Evolutionary conservation across 2,113 vertebrate species (phyloP), one percentile per base, ranked within the genome.

Genomic region (Ellobius talpinus): DNA sequence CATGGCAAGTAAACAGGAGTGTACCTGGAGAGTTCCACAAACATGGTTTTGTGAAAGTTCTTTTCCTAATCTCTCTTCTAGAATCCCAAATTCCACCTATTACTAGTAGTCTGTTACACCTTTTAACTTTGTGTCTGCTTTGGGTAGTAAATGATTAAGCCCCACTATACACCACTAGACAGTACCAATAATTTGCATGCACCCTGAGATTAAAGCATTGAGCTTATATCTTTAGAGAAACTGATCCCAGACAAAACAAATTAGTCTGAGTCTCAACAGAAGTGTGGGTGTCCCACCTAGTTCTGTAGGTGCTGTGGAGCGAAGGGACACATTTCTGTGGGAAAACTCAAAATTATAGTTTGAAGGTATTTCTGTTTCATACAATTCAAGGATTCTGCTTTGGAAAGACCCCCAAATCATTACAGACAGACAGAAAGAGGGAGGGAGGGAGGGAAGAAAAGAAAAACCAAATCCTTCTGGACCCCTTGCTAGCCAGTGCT

Each of bases 161-260:
- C 33, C 12, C 47, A 81, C 0, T 81, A 24, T 89, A 72, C 63
- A 93, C 0, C 72, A 39, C 36, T 87, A 73, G 70, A 52, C 16
- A 90, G 55, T 50, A 61, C 66, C 36, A 89, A 90, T 50, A 73
- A 82, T 24, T 73, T 78, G 87, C 5, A 90, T 10, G 29, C 42
- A 36, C 31, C 90, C 82, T 94, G 94, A 93, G 36, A 93, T 90
- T 58, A 87, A 95, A 42, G 47, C n/a, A 87, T 26, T 13, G 8
- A 31, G 84, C 58, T 50, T 47, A 87, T 84, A 84, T 50, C 73
- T 93, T 93, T 8, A 91, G 61, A 95, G 87, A 94, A 96, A 85
- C 3, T 68, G 42, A 86, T 79, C 24, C 93, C 42, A 95, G 29
- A 89, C 5, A 94, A 95, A 94, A 93, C 96, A 96, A 96, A 92